phyloP scores from a whole-genome alignment of 2,888 invertebrate genomes.

The Paralinhomoeus sp. region DNA sequence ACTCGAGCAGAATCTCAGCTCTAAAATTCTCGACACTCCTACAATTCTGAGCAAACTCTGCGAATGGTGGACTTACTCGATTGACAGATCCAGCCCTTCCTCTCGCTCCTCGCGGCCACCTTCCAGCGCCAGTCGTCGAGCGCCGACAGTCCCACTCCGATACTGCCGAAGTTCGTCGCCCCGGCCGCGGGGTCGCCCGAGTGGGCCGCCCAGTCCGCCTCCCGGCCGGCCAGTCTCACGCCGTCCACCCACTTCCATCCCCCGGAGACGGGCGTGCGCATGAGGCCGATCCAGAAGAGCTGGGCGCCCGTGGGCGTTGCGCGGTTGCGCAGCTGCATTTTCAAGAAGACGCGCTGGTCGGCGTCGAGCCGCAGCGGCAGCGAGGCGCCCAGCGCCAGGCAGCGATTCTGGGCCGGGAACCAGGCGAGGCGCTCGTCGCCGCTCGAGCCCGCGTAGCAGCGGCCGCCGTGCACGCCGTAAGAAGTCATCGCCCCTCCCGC shows the following conservation, averaged over 20 bases:
- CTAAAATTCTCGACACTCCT: too few species aligned
- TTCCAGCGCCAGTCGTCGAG: slow-evolving; percentile 2
- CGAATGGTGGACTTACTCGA: background rate
- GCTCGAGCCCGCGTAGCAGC: background rate
- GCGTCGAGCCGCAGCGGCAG: background rate
- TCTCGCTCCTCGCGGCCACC: background rate
- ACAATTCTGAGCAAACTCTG: too few species aligned
- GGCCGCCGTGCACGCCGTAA: slow-evolving; percentile 1
- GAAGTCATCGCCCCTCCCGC: background rate
- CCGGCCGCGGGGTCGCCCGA: background rate
- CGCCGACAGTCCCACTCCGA: slow-evolving; percentile 1
- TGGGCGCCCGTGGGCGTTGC: background rate
- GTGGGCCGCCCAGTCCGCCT: background rate
- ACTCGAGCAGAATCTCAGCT: slow-evolving; percentile 2
- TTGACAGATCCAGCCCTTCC: slow-evolving; percentile 4
- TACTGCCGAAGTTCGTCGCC: background rate
- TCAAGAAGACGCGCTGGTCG: background rate
- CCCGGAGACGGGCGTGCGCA: background rate
- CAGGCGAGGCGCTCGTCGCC: background rate
- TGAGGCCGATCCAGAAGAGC: slow-evolving; percentile 4
- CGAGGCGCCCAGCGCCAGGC: background rate
- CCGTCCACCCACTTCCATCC: slow-evolving; percentile 3
- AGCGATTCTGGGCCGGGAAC: slow-evolving; percentile 1
- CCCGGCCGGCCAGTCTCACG: background rate
- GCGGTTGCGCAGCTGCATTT: background rate